Conservation (phyloP, 92 coral and sea anemone genomes). For the Anthopleura xanthogrammica region DNA sequence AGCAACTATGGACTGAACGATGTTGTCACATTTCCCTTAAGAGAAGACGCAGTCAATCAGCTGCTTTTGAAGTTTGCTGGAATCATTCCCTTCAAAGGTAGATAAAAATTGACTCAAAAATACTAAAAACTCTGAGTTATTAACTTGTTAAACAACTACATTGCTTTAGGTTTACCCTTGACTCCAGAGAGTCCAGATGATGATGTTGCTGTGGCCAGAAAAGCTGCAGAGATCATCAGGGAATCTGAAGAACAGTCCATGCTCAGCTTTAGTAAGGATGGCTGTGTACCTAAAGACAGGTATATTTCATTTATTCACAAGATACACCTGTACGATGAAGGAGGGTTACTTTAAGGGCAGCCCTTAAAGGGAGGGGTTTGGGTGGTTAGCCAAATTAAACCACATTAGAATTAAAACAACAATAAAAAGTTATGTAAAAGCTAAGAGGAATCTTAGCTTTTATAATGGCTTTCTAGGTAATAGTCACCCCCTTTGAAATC, state of each 20-base stretch:
- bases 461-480: too few species aligned
- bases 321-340: too few species aligned
- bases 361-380: too few species aligned
- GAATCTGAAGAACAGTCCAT: slow-evolving; percentile 55
- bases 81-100: slow-evolving; percentile 56
- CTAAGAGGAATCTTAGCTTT: too few species aligned
- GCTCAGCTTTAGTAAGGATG: slow-evolving; percentile 9
- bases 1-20: slow-evolving; percentile 62
- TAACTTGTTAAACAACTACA: background rate
- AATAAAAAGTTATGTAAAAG: too few species aligned
- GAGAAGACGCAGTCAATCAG: slow-evolving; percentile 54
- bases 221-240: slow-evolving; percentile 64
- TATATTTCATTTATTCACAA: background rate
- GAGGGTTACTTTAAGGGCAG: too few species aligned
- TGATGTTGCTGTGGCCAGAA: slow-evolving; percentile 56
- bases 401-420: too few species aligned
- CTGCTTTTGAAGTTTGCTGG: slow-evolving; percentile 75
- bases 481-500: too few species aligned
- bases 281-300: slow-evolving; percentile 19
- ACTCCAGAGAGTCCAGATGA: slow-evolving; percentile 79
- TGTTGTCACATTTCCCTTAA: slow-evolving; percentile 54
- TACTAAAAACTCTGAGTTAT: background rate
- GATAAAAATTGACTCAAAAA: background rate
- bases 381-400: too few species aligned
- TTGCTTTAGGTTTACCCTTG: slow-evolving; percentile 53